These are phyloP conservation scores for Embidobia sp. DNA, from an alignment of 2,888 invertebrate species.

Conservation along the genomic window DNA sequence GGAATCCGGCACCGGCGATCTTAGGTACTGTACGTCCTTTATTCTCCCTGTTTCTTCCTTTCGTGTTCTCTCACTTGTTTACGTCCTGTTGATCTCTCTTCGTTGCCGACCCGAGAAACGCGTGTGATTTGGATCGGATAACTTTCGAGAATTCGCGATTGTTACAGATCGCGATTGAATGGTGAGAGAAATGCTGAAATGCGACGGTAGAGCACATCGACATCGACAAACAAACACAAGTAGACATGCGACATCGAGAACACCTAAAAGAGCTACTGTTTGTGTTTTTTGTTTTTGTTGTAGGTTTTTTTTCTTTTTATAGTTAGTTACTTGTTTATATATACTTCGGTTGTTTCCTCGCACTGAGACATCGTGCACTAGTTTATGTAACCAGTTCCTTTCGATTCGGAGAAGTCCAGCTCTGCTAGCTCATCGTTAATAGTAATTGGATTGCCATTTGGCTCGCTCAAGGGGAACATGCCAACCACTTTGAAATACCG, in stretches of 20 bases:
- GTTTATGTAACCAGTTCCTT: slow-evolving; percentile 17
- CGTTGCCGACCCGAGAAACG: slow-evolving; percentile 61
- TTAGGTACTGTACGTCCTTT: slow-evolving; percentile 50
- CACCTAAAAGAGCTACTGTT: slow-evolving; percentile 70
- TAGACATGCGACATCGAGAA: slow-evolving; percentile 74
- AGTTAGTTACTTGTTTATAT: not conserved
- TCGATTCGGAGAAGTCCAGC: slow-evolving; percentile 10
- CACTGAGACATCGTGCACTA: slow-evolving; percentile 7
- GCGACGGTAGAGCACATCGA: slow-evolving; percentile 70
- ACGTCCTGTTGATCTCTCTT: slow-evolving; percentile 21
- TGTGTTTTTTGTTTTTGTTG: slow-evolving; percentile 42
- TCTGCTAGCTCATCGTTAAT: not conserved
- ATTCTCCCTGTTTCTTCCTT: slow-evolving; percentile 10
- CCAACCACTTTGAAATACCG: slow-evolving; percentile 19
- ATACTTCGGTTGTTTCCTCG: slow-evolving; percentile 28
- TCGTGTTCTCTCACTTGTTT: slow-evolving; percentile 3
- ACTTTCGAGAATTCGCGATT: slow-evolving; percentile 74
- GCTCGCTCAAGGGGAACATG: slow-evolving; percentile 35
- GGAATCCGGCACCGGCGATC: slow-evolving; percentile 12
- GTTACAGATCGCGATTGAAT: slow-evolving; percentile 58
- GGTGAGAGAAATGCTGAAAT: slow-evolving; percentile 65
- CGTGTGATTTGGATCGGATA: slow-evolving; percentile 69
- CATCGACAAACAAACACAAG: slow-evolving; percentile 73
- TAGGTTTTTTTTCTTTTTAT: not conserved
- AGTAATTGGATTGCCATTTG: not conserved